These are phyloP conservation scores for Chymomyza fuscimana DNA, from an alignment of 2,888 invertebrate species.

Conservation along the genomic window DNA sequence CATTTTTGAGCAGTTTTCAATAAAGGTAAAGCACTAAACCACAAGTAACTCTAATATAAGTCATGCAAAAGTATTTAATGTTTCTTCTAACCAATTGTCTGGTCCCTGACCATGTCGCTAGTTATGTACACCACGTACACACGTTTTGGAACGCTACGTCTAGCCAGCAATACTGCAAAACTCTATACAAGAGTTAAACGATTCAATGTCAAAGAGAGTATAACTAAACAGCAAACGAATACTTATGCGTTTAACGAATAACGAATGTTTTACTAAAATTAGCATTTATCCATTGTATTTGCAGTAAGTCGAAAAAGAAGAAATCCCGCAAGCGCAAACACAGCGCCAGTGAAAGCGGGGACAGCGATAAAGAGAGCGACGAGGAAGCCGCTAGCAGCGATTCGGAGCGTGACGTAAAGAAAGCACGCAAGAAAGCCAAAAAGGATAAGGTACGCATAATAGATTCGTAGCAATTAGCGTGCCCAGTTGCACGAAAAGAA, in stretches of 20 bases:
- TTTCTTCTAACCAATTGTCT: slow-evolving; percentile 7
- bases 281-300: slow-evolving; percentile 55
- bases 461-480: not conserved
- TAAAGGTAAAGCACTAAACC: slow-evolving; percentile 78
- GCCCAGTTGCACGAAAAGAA: not conserved
- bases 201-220: slow-evolving; percentile 12
- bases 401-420: slow-evolving; percentile 79
- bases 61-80: slow-evolving; percentile 13
- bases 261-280: not conserved
- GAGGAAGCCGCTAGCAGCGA: slow-evolving; percentile 74
- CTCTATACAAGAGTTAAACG: slow-evolving; percentile 18
- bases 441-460: slow-evolving; percentile 76
- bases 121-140: not conserved
- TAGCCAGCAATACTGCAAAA: slow-evolving; percentile 24
- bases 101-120: slow-evolving; percentile 1
- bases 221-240: slow-evolving; percentile 13
- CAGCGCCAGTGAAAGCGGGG: slow-evolving; percentile 80
- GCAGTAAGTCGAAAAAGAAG: slow-evolving; percentile 81
- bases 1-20: slow-evolving; percentile 79
- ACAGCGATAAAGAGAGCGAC: slow-evolving; percentile 77
- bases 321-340: slow-evolving; percentile 82
- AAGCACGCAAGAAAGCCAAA: slow-evolving; percentile 77
- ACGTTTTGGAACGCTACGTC: not conserved
- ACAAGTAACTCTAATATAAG: slow-evolving; percentile 47
- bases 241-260: slow-evolving; percentile 11